Conservation (phyloP, 1,140 invertebrate genomes). For the Papilio aristodemus region DNA sequence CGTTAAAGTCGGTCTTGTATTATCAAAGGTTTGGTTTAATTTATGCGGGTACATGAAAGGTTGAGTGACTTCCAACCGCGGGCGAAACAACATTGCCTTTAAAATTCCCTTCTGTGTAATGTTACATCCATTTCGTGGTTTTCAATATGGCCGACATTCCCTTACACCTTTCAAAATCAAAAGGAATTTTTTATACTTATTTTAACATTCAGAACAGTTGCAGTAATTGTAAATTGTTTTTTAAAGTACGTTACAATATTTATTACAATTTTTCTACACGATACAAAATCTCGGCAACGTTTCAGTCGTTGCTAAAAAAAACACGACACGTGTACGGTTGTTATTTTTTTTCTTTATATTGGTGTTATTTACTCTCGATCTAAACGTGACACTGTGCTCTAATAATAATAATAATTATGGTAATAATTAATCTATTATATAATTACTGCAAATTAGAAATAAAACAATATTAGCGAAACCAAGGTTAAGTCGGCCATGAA, state of each 20-base stretch:
- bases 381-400: background rate
- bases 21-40: constrained; percentile 16
- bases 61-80: constrained; percentile 1
- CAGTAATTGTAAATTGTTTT: too few species aligned
- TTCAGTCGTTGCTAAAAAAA: background rate
- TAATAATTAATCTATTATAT: too few species aligned
- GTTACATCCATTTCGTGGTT: constrained; percentile 5
- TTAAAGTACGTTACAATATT: too few species aligned
- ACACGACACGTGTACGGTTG: background rate
- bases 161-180: background rate
- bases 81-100: constrained; percentile 3
- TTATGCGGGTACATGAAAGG: constrained; percentile 15
- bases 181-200: background rate
- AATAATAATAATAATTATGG: too few species aligned
- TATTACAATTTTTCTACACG: too few species aligned
- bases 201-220: too few species aligned
- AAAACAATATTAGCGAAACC: too few species aligned
- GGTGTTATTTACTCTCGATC: background rate
- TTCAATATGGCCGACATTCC: background rate
- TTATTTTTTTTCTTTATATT: background rate
- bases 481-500: too few species aligned
- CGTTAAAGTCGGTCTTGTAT: background rate
- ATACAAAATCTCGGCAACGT: too few species aligned
- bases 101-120: background rate
- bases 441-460: too few species aligned